Percentiles rank a stretch among this genome's conserved stretches.
Conservation (phyloP, 1,140 invertebrate species). For the Drosophila eugracilis region DNA sequence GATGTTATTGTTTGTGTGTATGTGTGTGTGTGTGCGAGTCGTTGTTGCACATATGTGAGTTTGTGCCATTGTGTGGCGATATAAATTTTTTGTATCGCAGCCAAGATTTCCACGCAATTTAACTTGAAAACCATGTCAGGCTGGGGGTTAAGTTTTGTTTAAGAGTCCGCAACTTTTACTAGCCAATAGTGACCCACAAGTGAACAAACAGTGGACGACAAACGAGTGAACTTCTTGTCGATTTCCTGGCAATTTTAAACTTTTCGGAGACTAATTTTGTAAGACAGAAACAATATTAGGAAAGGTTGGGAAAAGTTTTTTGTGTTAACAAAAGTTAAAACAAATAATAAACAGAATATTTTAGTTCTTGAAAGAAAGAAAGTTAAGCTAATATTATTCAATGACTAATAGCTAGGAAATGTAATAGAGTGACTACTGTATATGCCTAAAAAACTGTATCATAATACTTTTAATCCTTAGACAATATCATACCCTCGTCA, state of each 20-base stretch:
- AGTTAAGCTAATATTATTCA: not conserved
- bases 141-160: slow-evolving; percentile 58
- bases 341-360: not conserved
- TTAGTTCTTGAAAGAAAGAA: not conserved
- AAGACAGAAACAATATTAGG: not conserved
- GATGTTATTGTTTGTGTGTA: slow-evolving; percentile 48
- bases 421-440: not conserved
- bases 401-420: not conserved
- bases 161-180: slow-evolving; percentile 39
- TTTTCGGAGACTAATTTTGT: not conserved
- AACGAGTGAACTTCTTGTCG: not conserved
- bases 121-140: slow-evolving; percentile 75
- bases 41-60: slow-evolving; percentile 18
- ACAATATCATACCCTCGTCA: slow-evolving; percentile 77
- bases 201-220: slow-evolving; percentile 5
- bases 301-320: not conserved
- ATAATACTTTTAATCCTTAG: slow-evolving; percentile 40
- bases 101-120: slow-evolving; percentile 83
- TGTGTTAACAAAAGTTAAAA: too few species aligned
- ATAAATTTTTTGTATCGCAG: slow-evolving; percentile 63
- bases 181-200: slow-evolving; percentile 35
- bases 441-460: slow-evolving; percentile 1
- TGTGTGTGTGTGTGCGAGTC: slow-evolving; percentile 18
- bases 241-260: not conserved
- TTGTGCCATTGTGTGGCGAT: slow-evolving; percentile 12